Base-by-base conservation (phyloP, 2,797 vertebrate species). In the Chaetophractus vellerosus region DNA sequence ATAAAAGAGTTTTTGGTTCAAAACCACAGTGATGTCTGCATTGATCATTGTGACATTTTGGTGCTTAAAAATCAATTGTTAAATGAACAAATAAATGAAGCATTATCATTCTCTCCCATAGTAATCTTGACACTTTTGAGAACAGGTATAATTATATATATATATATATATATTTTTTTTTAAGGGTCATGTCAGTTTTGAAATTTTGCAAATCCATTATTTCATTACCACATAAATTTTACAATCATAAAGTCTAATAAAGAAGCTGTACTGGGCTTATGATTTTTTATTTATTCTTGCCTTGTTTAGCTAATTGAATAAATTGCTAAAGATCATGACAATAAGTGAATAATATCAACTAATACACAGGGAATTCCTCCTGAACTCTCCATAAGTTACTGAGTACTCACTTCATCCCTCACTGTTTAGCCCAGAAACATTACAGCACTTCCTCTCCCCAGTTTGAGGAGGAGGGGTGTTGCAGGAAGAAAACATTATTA, bases 81-180 rank as follows among this genome's bases (percentile, higher is more conserved):
- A 2, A 95, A 92, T 89, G 23, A 83, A 26, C 61, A 28, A 82
- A 74, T 28, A 93, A 93, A 63, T 48, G n/a, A 41, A 80, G n/a
- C 23, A 74, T 89, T 72, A 68, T 9, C 36, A 45, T 48, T 59
- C 31, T 48, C 50, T 88, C 71, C 41, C 14, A 48, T 82, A 88
- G 28, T 71, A 55, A 36, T 93, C 36, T 72, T 84, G 57, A 38
- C 45, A 69, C 5, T 2, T 85, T 86, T 52, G 55, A 59, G 18
- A 64, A 41, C 38, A 85, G 52, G 6, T 68, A 66, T 48, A 33
- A 88, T 76, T 59, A 41, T 10, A 48, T 64, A 18, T 88, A 55
- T 21, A 52, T 52, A 52, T 52, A 52, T 12, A 50, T 12, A 50
- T 12, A 45, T 52, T 52, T 31, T 69, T 90, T 88, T 74, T 1